Base-by-base conservation (phyloP, 35 echinoderm and acorn worm species). In the Holothuria glaberrima region DNA sequence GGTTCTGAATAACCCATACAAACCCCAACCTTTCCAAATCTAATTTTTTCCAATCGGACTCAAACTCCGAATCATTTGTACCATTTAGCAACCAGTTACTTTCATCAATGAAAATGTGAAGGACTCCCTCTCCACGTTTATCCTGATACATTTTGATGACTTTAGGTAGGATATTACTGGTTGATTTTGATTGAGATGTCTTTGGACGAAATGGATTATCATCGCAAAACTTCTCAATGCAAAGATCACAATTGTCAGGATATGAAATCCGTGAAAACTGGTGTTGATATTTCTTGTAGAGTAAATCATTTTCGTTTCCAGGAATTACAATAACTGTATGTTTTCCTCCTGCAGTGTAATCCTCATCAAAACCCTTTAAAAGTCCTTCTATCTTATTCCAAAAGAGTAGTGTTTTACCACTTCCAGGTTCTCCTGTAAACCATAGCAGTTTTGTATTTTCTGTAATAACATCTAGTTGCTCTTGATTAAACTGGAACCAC, bases 81-180 rank as follows among this genome's bases (percentile, higher is more conserved):
- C n/a, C n/a, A n/a, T n/a, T n/a, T n/a, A n/a, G n/a, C n/a, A 69
- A 29, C 66, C 66, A 69, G 6, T 26, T 9, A 12, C 25, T 33
- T 69, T 69, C 66, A 69, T 69, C 66, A 26, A 69, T 26, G 66
- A 69, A 29, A 26, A 69, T 33, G 21, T 69, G 66, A 12, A 69
- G 50, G 50, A 54, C 50, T 54, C 13, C 50, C 50, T 54, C 50
- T 54, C 50, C 12, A 17, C 50, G 50, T 9, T n/a, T 54, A 17
- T 54, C 50, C 22, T 69, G 66, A 29, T 33, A 29, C 31, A 33
- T 69, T 69, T 33, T 26, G 66, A 69, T 69, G 22, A 33, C 16
- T 69, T 69, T 69, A 9, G 66, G 66, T 29, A 33, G 22, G 21
- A 69, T 29, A 29, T 26, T 69, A 25, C 31, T 9, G 6, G 31